Base-by-base conservation (phyloP, 2,113 vertebrate genomes). In the Ictidomys tridecemlineatus region DNA sequence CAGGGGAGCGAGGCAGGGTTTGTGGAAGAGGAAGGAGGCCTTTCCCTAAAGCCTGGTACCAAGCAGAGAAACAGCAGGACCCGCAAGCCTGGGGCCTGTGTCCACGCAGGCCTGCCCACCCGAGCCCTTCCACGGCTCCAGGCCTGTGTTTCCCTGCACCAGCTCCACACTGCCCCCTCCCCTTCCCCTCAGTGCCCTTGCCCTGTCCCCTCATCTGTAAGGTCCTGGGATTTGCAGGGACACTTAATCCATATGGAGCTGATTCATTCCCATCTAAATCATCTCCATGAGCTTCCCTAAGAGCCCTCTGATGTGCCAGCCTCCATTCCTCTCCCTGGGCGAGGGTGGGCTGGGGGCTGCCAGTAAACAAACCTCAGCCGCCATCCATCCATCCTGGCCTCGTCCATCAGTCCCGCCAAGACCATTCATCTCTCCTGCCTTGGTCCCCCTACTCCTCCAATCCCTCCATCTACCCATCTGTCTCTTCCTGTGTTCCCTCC, bases 211-310 rank as follows among this genome's bases (percentile, higher is more conserved):
- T 96, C 97, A 93, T 97, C 97, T 97, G 93, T 98, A 97, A 95
- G 96, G 92, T 91, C 94, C 95, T 93, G 85, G 97, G 97, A 97
- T 96, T 97, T 97, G 97, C 80, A 0, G 95, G 97, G 98, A 98
- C 98, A 97, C 96, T 97, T 98, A 98, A 98, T 98, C 98, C 97
- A 98, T 98, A 97, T 88, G 95, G 95, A 97, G 92, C 92, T 98
- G 98, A 98, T 98, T 98, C 98, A 98, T 98, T 97, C 97, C 94
- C 96, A 94, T 98, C 97, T 98, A 98, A 98, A 98, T 98, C 98
- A 98, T 97, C 96, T 96, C 97, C 85, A 53, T 34, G 92, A 97
- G 97, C 95, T 87, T 97, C 97, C 93, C 91, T 98, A 97, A 98
- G 97, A 98, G 97, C 94, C 93, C 95, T 91, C 97, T 97, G 96